These are phyloP conservation scores for Diplodus sargus DNA, from an alignment of 2,797 vertebrate species.

Conservation along the genomic window DNA sequence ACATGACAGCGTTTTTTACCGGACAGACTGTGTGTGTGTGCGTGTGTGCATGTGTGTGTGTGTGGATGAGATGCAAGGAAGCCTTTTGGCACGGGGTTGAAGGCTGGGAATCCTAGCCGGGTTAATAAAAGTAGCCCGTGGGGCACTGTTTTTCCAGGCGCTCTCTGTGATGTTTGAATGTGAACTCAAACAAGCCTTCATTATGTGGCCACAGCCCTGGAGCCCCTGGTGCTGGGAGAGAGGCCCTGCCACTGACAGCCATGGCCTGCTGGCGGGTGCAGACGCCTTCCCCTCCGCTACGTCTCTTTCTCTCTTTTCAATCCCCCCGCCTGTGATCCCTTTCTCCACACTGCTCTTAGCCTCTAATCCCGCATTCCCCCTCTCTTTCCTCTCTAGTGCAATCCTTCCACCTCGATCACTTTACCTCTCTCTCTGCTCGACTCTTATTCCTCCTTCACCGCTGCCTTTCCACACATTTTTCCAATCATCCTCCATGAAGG, in stretches of 20 bases:
- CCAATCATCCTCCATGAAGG: slow-evolving; percentile 59
- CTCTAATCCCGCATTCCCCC: slow-evolving; percentile 72
- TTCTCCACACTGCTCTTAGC: slow-evolving; percentile 74
- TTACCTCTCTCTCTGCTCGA: slow-evolving; percentile 33
- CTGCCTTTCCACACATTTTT: slow-evolving; percentile 50
- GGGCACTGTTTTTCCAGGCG: slow-evolving; percentile 83
- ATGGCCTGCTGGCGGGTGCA: slow-evolving; percentile 62
- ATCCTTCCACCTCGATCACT: slow-evolving; percentile 54
- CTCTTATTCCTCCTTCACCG: slow-evolving; percentile 32
- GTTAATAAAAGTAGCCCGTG: slow-evolving; percentile 83
- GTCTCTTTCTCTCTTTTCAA: slow-evolving; percentile 63
- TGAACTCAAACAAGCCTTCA: slow-evolving; percentile 83
- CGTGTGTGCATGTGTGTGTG: slow-evolving; percentile 37
- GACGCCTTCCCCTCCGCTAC: slow-evolving; percentile 70
- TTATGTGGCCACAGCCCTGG: slow-evolving; percentile 78
- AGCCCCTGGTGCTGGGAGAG: slow-evolving; percentile 79
- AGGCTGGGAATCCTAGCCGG: slow-evolving; percentile 79
- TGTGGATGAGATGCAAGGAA: slow-evolving; percentile 66
- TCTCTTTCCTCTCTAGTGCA: slow-evolving; percentile 61
- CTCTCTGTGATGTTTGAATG: slow-evolving; percentile 83
- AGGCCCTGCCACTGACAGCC: slow-evolving; percentile 77
- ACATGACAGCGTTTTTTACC: slow-evolving; percentile 53
- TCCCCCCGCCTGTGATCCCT: slow-evolving; percentile 59
- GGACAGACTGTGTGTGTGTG: slow-evolving; percentile 43
- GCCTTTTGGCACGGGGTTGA: slow-evolving; percentile 71